phyloP scores from a whole-genome alignment of 2,113 vertebrate species.

The Morone chrysops region DNA sequence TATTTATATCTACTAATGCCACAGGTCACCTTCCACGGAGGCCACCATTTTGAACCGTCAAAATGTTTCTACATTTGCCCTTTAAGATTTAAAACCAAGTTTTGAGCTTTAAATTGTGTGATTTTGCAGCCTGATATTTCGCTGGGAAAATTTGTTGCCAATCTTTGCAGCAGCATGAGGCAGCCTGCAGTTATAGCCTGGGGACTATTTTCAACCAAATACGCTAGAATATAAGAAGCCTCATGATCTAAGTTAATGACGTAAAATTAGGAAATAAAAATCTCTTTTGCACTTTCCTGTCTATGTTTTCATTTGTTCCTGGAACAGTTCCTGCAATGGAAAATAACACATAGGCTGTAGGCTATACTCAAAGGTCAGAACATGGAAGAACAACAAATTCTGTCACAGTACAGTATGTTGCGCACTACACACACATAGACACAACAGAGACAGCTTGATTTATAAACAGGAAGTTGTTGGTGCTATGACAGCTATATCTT shows the following conservation, averaged over 20 bases:
- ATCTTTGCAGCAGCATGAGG: neutral
- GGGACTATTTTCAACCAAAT: neutral
- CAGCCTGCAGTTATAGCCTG: neutral
- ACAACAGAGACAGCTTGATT: neutral
- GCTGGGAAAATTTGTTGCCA: neutral
- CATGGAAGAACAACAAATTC: neutral
- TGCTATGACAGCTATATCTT: neutral
- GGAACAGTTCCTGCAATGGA: neutral
- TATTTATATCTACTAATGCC: too few species aligned
- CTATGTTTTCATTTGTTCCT: neutral
- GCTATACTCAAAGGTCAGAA: neutral
- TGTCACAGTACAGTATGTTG: neutral
- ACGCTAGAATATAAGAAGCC: neutral
- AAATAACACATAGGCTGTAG: neutral
- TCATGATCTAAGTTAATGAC: neutral
- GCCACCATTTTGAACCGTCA: too few species aligned
- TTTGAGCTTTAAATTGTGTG: neutral
- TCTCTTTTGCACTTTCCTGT: neutral
- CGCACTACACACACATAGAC: neutral
- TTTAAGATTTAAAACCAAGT: neutral
- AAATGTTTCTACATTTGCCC: too few species aligned
- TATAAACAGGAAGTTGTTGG: neutral
- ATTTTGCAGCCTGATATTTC: neutral
- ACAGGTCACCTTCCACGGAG: too few species aligned
- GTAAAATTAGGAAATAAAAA: too few species aligned